These are phyloP conservation scores for Panthera tigris DNA, from an alignment of 2,113 vertebrate species.

Conservation along the genomic window DNA sequence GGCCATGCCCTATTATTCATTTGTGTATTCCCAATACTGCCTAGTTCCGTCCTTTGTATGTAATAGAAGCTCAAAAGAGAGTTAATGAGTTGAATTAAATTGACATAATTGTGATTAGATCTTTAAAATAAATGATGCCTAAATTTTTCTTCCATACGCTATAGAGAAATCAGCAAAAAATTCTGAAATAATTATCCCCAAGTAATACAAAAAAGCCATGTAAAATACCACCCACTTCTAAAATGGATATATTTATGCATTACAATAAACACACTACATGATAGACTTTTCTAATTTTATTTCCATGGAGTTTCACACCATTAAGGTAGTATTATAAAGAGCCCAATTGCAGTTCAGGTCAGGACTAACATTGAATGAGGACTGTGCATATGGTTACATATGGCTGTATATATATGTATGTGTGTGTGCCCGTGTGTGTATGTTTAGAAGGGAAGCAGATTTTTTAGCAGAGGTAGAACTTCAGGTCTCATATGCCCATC, in stretches of 20 bases:
- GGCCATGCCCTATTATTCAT: not conserved
- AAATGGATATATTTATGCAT: constrained; percentile 18
- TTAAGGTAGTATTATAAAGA: constrained; percentile 41
- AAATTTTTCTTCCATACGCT: constrained; percentile 1
- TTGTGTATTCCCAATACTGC: not conserved
- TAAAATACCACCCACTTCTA: constrained; percentile 46
- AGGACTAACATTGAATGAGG: not conserved
- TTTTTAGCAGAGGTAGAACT: not conserved
- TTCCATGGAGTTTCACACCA: not conserved
- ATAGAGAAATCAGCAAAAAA: constrained; percentile 11
- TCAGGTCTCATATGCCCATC: not conserved
- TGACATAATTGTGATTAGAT: constrained; percentile 12
- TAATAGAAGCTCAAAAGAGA: not conserved
- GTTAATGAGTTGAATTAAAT: not conserved
- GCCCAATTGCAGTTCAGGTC: not conserved
- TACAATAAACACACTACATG: constrained; percentile 9
- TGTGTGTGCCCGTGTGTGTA: not conserved
- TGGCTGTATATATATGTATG: not conserved
- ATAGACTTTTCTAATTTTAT: constrained; percentile 26
- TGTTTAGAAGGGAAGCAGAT: not conserved
- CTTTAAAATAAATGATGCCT: constrained; percentile 47
- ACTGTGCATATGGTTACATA: not conserved
- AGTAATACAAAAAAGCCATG: constrained; percentile 38
- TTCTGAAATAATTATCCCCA: constrained; percentile 49
- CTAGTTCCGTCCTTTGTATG: not conserved